Evolutionary conservation across 2,888 invertebrate species (phyloP).

Genomic region (Blastobasis adustella): DNA sequence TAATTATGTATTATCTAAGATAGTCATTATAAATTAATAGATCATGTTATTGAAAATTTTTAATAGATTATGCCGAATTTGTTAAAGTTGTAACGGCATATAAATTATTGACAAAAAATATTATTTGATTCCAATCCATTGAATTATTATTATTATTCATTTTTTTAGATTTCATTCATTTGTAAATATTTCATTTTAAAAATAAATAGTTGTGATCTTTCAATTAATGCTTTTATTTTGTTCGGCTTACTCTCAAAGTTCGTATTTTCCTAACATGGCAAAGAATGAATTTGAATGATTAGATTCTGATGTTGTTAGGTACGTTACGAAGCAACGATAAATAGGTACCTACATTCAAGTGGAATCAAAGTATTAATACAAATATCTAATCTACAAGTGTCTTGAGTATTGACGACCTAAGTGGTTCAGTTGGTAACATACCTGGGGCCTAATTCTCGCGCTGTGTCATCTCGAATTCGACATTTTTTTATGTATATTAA

Average conservation of each 20-base stretch:
- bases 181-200: constrained; percentile 63
- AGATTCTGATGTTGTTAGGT: too few relatives aligned
- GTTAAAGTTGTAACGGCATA: constrained; percentile 69
- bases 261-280: too few relatives aligned
- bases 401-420: too few relatives aligned
- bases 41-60: constrained; percentile 43
- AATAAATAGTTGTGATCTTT: constrained; percentile 53
- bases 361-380: too few relatives aligned
- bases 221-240: constrained; percentile 20
- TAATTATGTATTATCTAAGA: constrained; percentile 36
- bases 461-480: too few relatives aligned
- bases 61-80: constrained; percentile 50
- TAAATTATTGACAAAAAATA: constrained; percentile 49
- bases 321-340: too few relatives aligned
- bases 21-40: constrained; percentile 43
- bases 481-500: too few relatives aligned
- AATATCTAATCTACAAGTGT: too few relatives aligned
- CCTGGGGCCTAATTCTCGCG: too few relatives aligned
- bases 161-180: constrained; percentile 44
- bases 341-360: too few relatives aligned
- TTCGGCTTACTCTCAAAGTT: neutral
- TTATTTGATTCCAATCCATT: constrained; percentile 43
- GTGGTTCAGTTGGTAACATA: too few relatives aligned
- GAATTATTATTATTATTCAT: constrained; percentile 41
- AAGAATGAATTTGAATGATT: too few relatives aligned